Percentiles rank a stretch among this genome's conserved stretches.
These are phyloP conservation scores for Saimiri boliviensis DNA, from an alignment of 2,113 vertebrate genomes.

Conservation along the genomic window DNA sequence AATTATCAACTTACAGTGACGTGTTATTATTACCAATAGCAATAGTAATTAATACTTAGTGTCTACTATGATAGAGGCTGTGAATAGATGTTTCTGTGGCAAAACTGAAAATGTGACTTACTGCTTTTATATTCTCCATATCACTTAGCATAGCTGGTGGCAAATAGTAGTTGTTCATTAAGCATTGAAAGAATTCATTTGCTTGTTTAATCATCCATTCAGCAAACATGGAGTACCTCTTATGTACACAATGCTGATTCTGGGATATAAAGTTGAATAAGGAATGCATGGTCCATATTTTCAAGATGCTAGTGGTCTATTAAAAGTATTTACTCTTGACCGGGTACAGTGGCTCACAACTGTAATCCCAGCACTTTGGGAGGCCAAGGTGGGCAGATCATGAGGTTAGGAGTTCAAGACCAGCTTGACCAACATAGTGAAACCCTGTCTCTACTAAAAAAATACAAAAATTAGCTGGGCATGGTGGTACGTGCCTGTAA, in stretches of 20 bases:
- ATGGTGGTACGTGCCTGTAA: too few relatives aligned
- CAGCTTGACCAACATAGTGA: too few relatives aligned
- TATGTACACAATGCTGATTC: neutral
- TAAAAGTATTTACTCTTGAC: neutral
- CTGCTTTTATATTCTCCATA: neutral
- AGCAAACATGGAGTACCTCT: neutral
- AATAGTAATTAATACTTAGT: conserved; percentile 18
- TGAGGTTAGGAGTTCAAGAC: too few relatives aligned
- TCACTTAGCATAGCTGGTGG: neutral
- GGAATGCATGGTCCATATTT: neutral
- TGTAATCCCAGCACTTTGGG: too few relatives aligned
- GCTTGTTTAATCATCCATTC: conserved; percentile 18
- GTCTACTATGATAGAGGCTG: neutral
- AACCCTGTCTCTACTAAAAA: too few relatives aligned
- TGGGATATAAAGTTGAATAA: conserved; percentile 26
- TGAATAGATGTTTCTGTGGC: neutral
- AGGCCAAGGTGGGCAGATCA: too few relatives aligned
- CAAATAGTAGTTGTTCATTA: conserved; percentile 30
- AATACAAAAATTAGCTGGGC: too few relatives aligned
- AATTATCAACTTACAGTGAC: conserved; percentile 8
- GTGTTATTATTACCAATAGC: neutral
- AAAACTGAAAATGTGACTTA: conserved; percentile 3
- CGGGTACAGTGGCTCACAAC: too few relatives aligned
- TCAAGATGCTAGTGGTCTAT: neutral
- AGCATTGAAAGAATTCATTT: conserved; percentile 42